Evolutionary conservation across 2,113 vertebrate genomes (phyloP).

Genomic region (Neomonachus schauinslandi): DNA sequence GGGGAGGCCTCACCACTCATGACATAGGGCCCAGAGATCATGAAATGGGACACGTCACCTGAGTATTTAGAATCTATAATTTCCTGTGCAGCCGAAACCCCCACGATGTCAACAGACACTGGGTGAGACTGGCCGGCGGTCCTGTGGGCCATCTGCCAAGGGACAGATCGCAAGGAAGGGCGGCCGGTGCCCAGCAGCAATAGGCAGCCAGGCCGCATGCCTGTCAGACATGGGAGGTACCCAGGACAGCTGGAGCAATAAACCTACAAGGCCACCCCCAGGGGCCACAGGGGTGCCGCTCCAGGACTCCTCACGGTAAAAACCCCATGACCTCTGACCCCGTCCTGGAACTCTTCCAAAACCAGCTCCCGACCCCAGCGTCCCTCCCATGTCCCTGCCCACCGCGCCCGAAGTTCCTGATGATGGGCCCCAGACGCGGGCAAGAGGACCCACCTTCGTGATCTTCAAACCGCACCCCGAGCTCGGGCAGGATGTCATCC

Average conservation of each 20-base stretch:
- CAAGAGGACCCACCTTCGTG: constrained; percentile 91
- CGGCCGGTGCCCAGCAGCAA: fast-evolving
- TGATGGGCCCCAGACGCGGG: fast-evolving
- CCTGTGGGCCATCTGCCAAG: too few relatives aligned
- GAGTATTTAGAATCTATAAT: neutral
- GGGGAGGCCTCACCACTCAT: neutral
- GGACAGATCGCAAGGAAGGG: fast-evolving
- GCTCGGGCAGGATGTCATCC: constrained; percentile 94
- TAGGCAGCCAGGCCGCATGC: fast-evolving
- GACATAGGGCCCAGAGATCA: too few relatives aligned
- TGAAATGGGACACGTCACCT: neutral
- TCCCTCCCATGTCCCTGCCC: neutral
- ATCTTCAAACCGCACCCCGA: constrained; percentile 96
- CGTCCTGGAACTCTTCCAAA: fast-evolving
- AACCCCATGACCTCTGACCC: fast-evolving
- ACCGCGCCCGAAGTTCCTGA: fast-evolving
- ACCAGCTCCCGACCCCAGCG: neutral
- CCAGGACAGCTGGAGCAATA: fast-evolving
- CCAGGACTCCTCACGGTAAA: neutral
- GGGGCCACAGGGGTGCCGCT: fast-evolving
- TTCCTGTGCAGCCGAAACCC: neutral
- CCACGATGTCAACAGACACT: fast-evolving
- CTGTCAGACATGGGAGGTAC: neutral
- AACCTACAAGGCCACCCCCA: fast-evolving
- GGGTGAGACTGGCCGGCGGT: neutral